These are phyloP conservation scores for Cryptomyrus ogoouensis DNA, from an alignment of 2,113 vertebrate species.

Conservation along the genomic window DNA sequence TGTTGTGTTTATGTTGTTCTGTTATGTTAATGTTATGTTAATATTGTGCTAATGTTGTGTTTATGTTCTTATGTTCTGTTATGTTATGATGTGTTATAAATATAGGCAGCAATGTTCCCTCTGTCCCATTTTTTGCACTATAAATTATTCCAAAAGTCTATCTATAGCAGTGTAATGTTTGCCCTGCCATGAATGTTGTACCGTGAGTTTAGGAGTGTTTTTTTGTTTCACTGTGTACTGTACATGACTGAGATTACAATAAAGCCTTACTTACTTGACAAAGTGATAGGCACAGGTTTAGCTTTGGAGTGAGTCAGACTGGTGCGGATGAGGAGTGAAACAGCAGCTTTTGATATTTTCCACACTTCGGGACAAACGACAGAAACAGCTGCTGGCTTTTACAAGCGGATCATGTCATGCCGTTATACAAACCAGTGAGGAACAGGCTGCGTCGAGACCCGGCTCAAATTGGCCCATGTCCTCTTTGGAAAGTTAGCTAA, in stretches of 20 bases:
- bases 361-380: background rate
- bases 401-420: background rate
- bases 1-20: background rate
- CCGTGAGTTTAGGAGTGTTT: background rate
- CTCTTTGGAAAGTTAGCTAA: background rate
- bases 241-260: background rate
- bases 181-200: background rate
- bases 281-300: background rate
- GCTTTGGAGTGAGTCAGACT: background rate
- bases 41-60: background rate
- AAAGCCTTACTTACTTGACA: background rate
- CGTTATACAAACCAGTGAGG: background rate
- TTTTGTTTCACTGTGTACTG: background rate
- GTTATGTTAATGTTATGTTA: background rate
- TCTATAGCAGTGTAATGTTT: background rate
- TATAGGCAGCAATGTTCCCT: background rate
- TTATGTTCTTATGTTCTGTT: background rate
- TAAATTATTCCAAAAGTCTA: background rate
- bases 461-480: background rate
- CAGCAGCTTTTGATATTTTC: background rate
- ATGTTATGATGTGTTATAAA: background rate
- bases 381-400: background rate
- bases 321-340: background rate
- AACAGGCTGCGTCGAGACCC: background rate
- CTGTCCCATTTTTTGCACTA: background rate